Conservation (phyloP, 2,888 invertebrate genomes). For the Archips xylosteana region DNA sequence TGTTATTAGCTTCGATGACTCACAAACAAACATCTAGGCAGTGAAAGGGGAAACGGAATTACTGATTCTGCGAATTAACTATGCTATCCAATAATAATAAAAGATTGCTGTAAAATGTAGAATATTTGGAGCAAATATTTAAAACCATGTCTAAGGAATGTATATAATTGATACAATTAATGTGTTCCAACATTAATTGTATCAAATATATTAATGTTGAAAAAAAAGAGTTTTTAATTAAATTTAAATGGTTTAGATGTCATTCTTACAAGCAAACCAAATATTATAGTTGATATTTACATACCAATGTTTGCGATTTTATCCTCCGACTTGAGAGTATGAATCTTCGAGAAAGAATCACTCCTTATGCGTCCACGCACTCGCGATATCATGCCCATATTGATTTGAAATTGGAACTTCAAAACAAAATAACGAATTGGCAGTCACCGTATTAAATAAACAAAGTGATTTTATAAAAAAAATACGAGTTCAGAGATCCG, state of each 20-base stretch:
- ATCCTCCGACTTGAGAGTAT: conserved; percentile 87
- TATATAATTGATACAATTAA: no score
- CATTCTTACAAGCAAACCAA: no score
- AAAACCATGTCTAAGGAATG: not conserved
- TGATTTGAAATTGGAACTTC: conserved; percentile 44
- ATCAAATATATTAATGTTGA: no score
- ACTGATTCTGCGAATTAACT: not conserved
- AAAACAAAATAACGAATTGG: conserved; percentile 27
- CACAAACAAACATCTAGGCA: conserved; percentile 28
- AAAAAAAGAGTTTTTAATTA: no score
- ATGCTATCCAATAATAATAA: not conserved
- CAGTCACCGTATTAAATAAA: conserved; percentile 8
- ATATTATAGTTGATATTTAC: not conserved
- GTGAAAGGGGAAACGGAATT: conserved; percentile 6
- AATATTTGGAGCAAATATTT: not conserved
- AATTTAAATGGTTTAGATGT: no score
- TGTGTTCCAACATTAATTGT: not conserved
- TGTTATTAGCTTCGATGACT: conserved; percentile 15
- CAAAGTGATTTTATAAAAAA: not conserved
- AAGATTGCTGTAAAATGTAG: not conserved
- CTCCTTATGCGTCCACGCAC: conserved; percentile 88
- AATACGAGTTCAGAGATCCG: conserved; percentile 49
- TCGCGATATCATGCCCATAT: conserved; percentile 90
- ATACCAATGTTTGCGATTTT: conserved; percentile 90
- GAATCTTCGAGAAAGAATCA: conserved; percentile 87